These are phyloP conservation scores for Nemurella pictetii DNA, from an alignment of 2,888 invertebrate genomes.

Conservation along the genomic window DNA sequence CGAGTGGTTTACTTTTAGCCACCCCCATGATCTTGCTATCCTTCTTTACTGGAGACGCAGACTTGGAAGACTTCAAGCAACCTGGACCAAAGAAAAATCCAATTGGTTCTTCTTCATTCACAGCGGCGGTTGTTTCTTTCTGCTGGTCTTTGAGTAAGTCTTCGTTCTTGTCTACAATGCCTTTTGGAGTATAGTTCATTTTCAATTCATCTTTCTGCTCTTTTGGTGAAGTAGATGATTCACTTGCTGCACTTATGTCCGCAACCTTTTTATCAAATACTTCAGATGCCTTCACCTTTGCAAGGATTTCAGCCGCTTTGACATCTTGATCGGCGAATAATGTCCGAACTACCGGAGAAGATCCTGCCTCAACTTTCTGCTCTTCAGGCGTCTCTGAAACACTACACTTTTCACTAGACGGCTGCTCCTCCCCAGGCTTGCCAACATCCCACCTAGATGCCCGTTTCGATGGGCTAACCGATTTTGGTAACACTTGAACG, in stretches of 20 bases:
- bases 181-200: conserved; percentile 35
- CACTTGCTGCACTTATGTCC: neutral
- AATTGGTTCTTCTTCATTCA: conserved; percentile 12
- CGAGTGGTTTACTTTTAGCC: neutral
- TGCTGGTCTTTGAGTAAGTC: conserved; percentile 30
- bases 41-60: neutral
- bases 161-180: conserved; percentile 25
- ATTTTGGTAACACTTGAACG: conserved; percentile 50
- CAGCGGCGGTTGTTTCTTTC: conserved; percentile 30
- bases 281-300: neutral
- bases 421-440: conserved; percentile 48
- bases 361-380: neutral
- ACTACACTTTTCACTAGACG: neutral
- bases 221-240: conserved; percentile 6
- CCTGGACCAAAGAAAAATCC: conserved; percentile 36
- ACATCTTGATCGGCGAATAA: conserved; percentile 47
- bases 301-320: conserved; percentile 41
- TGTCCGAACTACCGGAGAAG: neutral
- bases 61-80: conserved; percentile 28
- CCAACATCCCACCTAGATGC: conserved; percentile 56
- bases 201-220: conserved; percentile 35
- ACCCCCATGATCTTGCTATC: conserved; percentile 1
- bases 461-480: conserved; percentile 47
- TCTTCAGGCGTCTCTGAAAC: neutral
- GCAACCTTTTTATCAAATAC: neutral